Base-by-base conservation (phyloP, 2,113 vertebrate species). In the Bambusicola thoracicus region DNA sequence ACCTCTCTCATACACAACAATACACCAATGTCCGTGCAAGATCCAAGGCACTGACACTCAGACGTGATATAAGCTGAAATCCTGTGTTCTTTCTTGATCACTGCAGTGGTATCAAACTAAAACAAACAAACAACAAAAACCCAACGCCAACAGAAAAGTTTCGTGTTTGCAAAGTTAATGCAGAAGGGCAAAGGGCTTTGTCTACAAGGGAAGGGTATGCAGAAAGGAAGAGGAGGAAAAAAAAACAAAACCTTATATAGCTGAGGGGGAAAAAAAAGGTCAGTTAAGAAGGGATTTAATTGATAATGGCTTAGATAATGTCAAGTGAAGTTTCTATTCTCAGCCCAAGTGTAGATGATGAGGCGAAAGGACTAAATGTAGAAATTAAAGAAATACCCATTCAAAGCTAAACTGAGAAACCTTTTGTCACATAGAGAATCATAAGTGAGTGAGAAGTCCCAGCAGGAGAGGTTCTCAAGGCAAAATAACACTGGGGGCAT, bases 321-420 rank as follows among this genome's bases (percentile, higher is more conserved):
- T 94, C 85, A 96, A 95, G 93, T 95, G 87, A 95, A 97, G 85
- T 91, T 91, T 92, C 81, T 96, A 80, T 96, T 95, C 76, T 97
- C 81, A 86, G 97, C 61, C 80, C 79, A 91, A 94, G 62, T 93
- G 78, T 73, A 59, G 87, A 93, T 94, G 83, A 77, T 79, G 43
- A 93, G 89, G 79, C 65, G 48, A 97, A 95, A 89, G 66, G 73
- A 77, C 89, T 73, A 95, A 93, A 81, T 80, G 51, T 74, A 86
- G 81, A 95, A 93, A 97, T 97, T 96, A 95, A 93, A 85, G 74
- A 93, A 94, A 97, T 94, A 94, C n/a, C 92, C 84, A 94, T 96
- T 97, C 92, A 96, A 87, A 96, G 88, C 90, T 66, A 58, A 90
- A 96, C 92, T 91, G 89, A 97, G 95, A 95, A 90, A 85, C 79